Evolutionary conservation across 1,140 invertebrate species (phyloP).

Genomic region (Brachionus rubens): DNA sequence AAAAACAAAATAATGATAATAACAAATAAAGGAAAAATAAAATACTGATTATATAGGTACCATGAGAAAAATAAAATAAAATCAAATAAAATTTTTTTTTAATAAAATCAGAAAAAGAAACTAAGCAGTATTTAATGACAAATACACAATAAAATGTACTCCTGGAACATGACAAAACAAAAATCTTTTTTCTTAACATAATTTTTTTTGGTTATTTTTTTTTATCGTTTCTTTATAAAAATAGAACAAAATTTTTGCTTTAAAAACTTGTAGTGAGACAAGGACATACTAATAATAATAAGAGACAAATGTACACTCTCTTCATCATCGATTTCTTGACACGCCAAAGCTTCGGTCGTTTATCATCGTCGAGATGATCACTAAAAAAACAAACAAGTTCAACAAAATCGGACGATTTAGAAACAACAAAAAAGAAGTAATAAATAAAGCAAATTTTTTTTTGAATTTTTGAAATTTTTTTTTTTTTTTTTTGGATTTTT

Average conservation of each 20-base stretch:
- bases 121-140: too few species aligned
- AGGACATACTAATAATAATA: too few species aligned
- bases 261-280: too few species aligned
- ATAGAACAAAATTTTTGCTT: neutral
- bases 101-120: too few species aligned
- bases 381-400: neutral
- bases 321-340: too few species aligned
- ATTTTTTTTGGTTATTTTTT: neutral
- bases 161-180: neutral
- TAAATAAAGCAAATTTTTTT: conserved; percentile 9
- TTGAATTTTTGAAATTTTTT: conserved; percentile 28
- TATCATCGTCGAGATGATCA: neutral
- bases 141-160: too few species aligned
- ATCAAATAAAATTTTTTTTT: too few species aligned
- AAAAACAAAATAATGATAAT: neutral
- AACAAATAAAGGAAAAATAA: conserved; percentile 13
- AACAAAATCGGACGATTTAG: conserved; percentile 20
- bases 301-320: too few species aligned
- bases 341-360: neutral
- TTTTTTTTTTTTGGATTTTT: conserved; percentile 5
- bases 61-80: conserved; percentile 5
- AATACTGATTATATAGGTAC: conserved; percentile 1
- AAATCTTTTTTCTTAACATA: neutral
- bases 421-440: neutral
- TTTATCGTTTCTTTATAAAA: neutral